phyloP scores from a whole-genome alignment of 2,113 vertebrate genomes.

The Cercocebus atys region DNA sequence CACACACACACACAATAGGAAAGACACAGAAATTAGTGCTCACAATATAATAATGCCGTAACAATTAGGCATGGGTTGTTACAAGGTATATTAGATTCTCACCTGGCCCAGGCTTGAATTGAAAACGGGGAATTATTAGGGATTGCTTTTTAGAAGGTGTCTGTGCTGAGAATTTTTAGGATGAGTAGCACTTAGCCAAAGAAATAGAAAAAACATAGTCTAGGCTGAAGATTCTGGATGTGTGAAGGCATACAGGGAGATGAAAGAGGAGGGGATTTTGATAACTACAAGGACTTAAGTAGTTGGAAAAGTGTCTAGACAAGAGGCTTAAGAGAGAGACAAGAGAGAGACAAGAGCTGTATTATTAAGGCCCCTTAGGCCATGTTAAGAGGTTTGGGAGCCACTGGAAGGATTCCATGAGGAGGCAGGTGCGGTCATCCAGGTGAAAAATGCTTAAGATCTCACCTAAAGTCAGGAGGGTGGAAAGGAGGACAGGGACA shows the following conservation, averaged over 20 bases:
- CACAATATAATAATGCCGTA: not conserved
- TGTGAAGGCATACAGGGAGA: not conserved
- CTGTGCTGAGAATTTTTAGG: conserved; percentile 15
- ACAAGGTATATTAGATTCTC: conserved; percentile 8
- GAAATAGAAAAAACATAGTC: not conserved
- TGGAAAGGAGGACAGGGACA: not conserved
- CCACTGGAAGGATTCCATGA: not conserved
- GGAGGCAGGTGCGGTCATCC: not conserved
- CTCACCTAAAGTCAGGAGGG: not conserved
- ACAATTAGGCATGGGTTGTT: not conserved
- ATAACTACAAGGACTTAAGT: not conserved
- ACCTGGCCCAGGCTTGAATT: not conserved
- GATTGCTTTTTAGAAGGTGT: conserved; percentile 29
- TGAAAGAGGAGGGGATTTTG: not conserved
- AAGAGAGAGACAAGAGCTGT: not conserved
- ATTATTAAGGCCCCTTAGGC: not conserved
- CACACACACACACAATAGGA: not conserved
- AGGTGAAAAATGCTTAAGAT: not conserved
- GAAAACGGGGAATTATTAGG: not conserved
- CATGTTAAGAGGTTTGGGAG: not conserved
- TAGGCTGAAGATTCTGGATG: not conserved
- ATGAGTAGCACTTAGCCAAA: conserved; percentile 29
- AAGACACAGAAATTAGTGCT: not conserved
- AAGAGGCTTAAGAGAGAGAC: not conserved
- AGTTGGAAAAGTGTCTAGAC: not conserved